These are phyloP conservation scores for Sceloporus tristichus DNA, from an alignment of 2,113 vertebrate species.

Conservation along the genomic window DNA sequence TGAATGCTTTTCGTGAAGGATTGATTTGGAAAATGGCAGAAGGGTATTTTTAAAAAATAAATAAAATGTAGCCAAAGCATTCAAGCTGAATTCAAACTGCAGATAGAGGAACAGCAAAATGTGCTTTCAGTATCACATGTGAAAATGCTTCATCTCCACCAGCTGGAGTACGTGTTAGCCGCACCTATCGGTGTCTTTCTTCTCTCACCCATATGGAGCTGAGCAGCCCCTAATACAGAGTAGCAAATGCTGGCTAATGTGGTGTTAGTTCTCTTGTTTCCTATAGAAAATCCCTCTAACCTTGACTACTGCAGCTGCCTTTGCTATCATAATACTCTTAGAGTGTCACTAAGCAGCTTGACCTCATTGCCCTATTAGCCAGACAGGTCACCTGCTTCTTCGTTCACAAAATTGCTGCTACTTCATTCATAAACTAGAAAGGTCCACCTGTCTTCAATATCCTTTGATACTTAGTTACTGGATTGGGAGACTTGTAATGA, in stretches of 20 bases:
- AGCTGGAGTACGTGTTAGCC: background rate
- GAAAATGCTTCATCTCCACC: background rate
- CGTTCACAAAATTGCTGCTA: slow-evolving; percentile 12
- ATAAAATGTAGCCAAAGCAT: background rate
- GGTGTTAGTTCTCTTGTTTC: background rate
- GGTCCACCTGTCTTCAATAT: slow-evolving; percentile 22
- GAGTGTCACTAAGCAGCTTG: background rate
- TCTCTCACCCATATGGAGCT: background rate
- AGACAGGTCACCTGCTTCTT: slow-evolving; percentile 18
- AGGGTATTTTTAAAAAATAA: background rate
- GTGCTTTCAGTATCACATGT: background rate
- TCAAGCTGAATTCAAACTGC: background rate
- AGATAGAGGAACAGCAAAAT: background rate
- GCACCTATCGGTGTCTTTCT: background rate
- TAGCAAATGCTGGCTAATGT: background rate
- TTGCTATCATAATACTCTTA: slow-evolving; percentile 25
- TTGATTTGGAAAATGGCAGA: background rate
- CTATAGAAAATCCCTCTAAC: slow-evolving; percentile 12
- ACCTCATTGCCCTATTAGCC: background rate
- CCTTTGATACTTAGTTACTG: slow-evolving; percentile 8
- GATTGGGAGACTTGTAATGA: background rate
- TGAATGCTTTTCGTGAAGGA: background rate
- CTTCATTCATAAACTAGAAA: slow-evolving; percentile 40
- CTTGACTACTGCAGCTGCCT: slow-evolving; percentile 28
- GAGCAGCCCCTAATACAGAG: background rate